Evolutionary conservation across 2,113 vertebrate species (phyloP), one percentile per base, ranked within the genome.

Genomic region (Phyllopteryx taeniolatus): DNA sequence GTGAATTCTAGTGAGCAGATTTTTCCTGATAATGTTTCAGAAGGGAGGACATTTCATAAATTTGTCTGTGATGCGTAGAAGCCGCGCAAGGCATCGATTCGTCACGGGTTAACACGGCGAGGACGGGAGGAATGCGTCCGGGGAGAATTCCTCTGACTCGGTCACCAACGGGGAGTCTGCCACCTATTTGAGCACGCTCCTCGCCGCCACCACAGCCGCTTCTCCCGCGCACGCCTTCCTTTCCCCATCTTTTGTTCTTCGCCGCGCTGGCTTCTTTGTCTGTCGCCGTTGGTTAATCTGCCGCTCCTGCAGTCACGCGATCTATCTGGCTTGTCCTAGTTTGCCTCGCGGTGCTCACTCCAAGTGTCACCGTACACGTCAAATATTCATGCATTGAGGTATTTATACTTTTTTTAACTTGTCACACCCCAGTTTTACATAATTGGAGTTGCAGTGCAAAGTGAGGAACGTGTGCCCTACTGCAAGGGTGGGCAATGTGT

Each of bases 61-160:
- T 56, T 22, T 56, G 53, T 56, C 1, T 5, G 49, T 17, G 62
- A 20, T 35, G 49, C 64, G 44, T 46, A 44, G 56, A 65, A 57
- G 63, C 53, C 33, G 11, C 44, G 67, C n/a, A 13, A 60, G 46
- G 56, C 33, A 13, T 66, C 56, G 83, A 85, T 43, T 62, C 51
- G 65, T 74, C 70, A 79, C 66, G 86, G 85, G 90, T 90, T 90
- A 84, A 87, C n/a, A 46, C 82, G 79, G 89, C 82, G 83, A 59
- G 75, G 79, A 81, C 75, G 12, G 75, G 83, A 86, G 85, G 87
- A 91, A 92, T 91, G 89, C 85, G 85, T 90, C 83, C 78, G 73
- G 84, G 84, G 78, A 85, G 81, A 91, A 90, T 91, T 90, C 88
- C 86, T 87, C 81, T 82, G 80, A 89, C 84, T 83, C 83, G 85